A percentile compares a stretch with the other conserved stretches of the same genome.
These are phyloP conservation scores for Thalpophila matura DNA, from an alignment of 2,888 invertebrate species.

Conservation along the genomic window DNA sequence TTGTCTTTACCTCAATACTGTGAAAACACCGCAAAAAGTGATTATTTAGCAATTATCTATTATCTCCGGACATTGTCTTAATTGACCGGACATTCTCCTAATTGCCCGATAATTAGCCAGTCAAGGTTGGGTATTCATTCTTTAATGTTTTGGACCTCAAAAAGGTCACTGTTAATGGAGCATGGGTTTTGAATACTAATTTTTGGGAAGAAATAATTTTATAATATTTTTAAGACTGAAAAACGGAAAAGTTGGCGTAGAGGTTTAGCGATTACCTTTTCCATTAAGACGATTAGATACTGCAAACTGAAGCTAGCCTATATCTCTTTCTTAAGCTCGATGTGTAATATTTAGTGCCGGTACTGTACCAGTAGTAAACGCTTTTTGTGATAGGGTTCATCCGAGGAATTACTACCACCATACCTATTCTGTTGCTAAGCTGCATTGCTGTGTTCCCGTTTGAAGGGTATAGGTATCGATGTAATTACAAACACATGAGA, in stretches of 20 bases:
- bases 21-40: slow-evolving; percentile 45
- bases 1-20: slow-evolving; percentile 48
- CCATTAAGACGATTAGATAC: background rate
- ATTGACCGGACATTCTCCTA: slow-evolving; percentile 42
- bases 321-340: too few relatives aligned
- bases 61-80: slow-evolving; percentile 48
- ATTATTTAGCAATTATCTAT: slow-evolving; percentile 46
- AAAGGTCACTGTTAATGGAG: slow-evolving; percentile 51
- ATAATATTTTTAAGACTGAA: slow-evolving; percentile 16
- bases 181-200: slow-evolving; percentile 38
- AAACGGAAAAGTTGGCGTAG: background rate
- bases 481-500: too few relatives aligned
- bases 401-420: too few relatives aligned
- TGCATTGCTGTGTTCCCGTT: too few relatives aligned
- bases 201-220: slow-evolving; percentile 23
- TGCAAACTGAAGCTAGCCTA: too few relatives aligned
- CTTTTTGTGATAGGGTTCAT: too few relatives aligned
- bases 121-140: slow-evolving; percentile 37
- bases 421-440: too few relatives aligned
- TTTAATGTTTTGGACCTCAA: slow-evolving; percentile 13
- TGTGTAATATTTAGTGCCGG: too few relatives aligned
- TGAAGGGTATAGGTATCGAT: too few relatives aligned
- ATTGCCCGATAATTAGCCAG: slow-evolving; percentile 25
- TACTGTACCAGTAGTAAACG: too few relatives aligned
- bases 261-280: too few relatives aligned